Evolutionary conservation across 2,888 invertebrate genomes (phyloP).

Genomic region (Latrodectus hesperus): DNA sequence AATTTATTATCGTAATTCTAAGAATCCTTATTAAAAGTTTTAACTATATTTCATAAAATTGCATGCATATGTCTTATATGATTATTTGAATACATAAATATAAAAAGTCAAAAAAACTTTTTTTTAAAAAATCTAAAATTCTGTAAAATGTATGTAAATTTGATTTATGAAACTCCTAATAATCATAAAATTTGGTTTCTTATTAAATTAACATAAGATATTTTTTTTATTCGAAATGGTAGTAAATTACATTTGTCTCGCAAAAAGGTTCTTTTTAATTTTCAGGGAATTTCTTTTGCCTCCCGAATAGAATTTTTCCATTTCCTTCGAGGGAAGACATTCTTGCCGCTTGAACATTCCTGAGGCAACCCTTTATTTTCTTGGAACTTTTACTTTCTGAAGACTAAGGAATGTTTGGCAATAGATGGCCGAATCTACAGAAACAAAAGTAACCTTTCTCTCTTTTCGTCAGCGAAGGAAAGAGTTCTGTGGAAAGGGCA

Average conservation of each 20-base stretch:
- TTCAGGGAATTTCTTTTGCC: background rate
- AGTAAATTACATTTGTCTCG: background rate
- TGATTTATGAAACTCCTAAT: no score
- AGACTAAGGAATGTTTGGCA: conserved; percentile 39
- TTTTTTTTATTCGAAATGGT: background rate
- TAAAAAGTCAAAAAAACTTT: no score
- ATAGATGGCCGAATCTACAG: conserved; percentile 17
- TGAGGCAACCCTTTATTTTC: conserved; percentile 30
- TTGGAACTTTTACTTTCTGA: conserved; percentile 29
- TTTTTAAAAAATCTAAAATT: no score
- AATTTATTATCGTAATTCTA: no score
- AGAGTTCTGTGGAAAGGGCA: conserved; percentile 16
- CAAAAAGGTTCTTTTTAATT: background rate
- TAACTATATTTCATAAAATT: no score
- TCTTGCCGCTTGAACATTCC: conserved; percentile 19
- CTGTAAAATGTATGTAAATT: no score
- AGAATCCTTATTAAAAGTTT: no score
- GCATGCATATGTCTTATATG: no score
- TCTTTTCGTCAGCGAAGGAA: conserved; percentile 17
- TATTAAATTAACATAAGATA: no score
- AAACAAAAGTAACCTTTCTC: conserved; percentile 48
- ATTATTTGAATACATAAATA: no score
- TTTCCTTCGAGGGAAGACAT: conserved; percentile 19
- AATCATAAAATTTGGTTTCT: no score
- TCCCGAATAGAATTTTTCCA: background rate